Conservation (phyloP, 2,888 invertebrate species). For the Agrotis exclamationis region DNA sequence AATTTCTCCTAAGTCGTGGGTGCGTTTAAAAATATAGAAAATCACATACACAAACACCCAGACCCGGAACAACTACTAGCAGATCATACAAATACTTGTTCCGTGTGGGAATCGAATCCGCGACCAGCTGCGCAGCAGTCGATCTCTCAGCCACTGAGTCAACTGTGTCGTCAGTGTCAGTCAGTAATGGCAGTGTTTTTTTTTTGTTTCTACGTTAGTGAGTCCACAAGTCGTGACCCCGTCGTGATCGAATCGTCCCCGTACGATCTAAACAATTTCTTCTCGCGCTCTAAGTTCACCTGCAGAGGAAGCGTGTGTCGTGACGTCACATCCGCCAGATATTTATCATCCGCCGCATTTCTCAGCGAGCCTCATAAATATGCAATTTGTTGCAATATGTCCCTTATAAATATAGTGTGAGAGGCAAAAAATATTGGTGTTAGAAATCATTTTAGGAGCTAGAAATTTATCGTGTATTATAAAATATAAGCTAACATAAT, state of each 20-base stretch:
- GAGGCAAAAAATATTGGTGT: conserved; percentile 27
- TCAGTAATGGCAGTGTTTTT: too few relatives aligned
- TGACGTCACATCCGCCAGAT: conserved; percentile 70
- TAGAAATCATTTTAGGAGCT: neutral
- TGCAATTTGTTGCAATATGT: conserved; percentile 69
- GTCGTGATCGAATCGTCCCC: conserved; percentile 34
- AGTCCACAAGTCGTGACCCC: neutral
- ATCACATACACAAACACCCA: too few relatives aligned
- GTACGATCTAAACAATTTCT: conserved; percentile 19
- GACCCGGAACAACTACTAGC: too few relatives aligned
- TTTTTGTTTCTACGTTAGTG: neutral
- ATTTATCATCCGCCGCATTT: conserved; percentile 68
- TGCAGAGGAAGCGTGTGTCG: conserved; percentile 60
- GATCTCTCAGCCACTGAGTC: too few relatives aligned
- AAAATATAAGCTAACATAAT: too few relatives aligned
- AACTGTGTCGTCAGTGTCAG: too few relatives aligned
- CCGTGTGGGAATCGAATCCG: too few relatives aligned
- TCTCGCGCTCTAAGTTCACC: conserved; percentile 55
- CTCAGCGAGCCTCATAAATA: conserved; percentile 64
- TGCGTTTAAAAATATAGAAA: too few relatives aligned
- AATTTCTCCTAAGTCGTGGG: too few relatives aligned
- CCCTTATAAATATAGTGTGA: conserved; percentile 49
- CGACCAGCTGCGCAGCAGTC: too few relatives aligned
- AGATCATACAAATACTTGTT: too few relatives aligned
- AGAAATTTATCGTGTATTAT: neutral